Evolutionary conservation across 2,888 invertebrate genomes (phyloP), one percentile per base, ranked within the genome.

Genomic region (Drosophila paramelanica): DNA sequence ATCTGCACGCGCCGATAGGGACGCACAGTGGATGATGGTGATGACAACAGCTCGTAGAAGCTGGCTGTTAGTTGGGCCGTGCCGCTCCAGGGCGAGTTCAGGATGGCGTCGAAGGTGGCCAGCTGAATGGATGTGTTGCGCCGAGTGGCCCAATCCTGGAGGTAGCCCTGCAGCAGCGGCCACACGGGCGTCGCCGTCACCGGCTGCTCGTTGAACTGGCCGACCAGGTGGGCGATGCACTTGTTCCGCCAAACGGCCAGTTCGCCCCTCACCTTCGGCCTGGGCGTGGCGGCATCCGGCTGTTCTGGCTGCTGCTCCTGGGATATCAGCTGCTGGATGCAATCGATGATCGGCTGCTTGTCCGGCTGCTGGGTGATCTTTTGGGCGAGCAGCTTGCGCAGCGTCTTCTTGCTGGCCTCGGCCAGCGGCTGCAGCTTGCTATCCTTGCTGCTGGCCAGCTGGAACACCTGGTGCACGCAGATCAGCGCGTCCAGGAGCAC

Each of bases 201-300:
- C 11, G 64, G 25, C 5, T 27, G 1, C 10, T 42, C 57, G 8
- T 38, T 31, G 5, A 67, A 68, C 4, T 82, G 83, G 7, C 41
- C 25, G 8, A 82, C 47, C 47, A 88, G 38, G 42, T 69, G 65
- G 14, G 64, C 68, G 5, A 86, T 42, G 45, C 77, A 72, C 33
- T 70, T 79, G 13, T 70, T 56, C 1, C 77, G 77, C 77, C 61
- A 72, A 11, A 33, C n/a, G 2, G 14, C 39, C 10, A 55, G 2
- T 3, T 67, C 69, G 5, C 46, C 62, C 39, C 52, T 72, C 45
- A 45, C 43, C 23, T 65, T 59, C 23, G 47, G 4, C 6, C 39
- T 46, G 14, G 60, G 47, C n/a, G 14, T 2, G 14, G 20, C 13
- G 1, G 5, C 8, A 0, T 8, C 13, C 5, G n/a, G n/a, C 25